Evolutionary conservation across 2,888 invertebrate species (phyloP).

Genomic region (Microctonus hyperodae): DNA sequence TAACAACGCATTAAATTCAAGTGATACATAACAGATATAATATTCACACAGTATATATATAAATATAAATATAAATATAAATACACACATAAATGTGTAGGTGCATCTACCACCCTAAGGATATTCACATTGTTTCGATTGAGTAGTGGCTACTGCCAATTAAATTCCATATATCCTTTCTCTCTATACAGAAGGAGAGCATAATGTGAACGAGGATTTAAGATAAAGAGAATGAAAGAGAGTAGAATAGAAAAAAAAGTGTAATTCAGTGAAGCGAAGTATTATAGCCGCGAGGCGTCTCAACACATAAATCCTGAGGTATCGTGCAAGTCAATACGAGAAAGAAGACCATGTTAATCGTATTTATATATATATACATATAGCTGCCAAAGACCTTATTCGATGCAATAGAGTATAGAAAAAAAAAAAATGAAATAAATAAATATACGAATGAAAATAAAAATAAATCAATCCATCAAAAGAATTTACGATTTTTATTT

Average conservation of each 20-base stretch:
- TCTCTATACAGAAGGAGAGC: slow-evolving; percentile 2
- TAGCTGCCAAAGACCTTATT: slow-evolving; percentile 6
- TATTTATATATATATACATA: background rate
- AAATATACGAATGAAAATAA: background rate
- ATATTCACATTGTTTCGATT: slow-evolving; percentile 31
- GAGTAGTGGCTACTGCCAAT: slow-evolving; percentile 43
- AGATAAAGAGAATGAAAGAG: too few species aligned
- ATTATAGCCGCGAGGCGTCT: slow-evolving; percentile 27
- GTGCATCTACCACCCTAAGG: background rate
- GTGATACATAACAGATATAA: too few species aligned
- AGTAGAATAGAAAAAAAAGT: too few species aligned
- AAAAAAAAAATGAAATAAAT: background rate
- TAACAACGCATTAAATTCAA: background rate
- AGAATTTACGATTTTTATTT: background rate
- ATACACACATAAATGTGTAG: background rate
- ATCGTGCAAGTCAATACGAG: slow-evolving; percentile 30
- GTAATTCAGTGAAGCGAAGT: slow-evolving; percentile 16
- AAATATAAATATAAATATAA: too few species aligned
- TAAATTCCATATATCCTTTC: slow-evolving; percentile 37
- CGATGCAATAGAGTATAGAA: background rate
- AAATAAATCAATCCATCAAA: background rate
- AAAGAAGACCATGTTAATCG: slow-evolving; percentile 24
- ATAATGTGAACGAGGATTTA: slow-evolving; percentile 33
- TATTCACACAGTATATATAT: background rate
- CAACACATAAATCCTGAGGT: slow-evolving; percentile 36